Percentiles rank a stretch among this genome's conserved stretches.
Evolutionary conservation across 2,888 invertebrate species (phyloP).

Genomic region (Toxonevra muliebris): DNA sequence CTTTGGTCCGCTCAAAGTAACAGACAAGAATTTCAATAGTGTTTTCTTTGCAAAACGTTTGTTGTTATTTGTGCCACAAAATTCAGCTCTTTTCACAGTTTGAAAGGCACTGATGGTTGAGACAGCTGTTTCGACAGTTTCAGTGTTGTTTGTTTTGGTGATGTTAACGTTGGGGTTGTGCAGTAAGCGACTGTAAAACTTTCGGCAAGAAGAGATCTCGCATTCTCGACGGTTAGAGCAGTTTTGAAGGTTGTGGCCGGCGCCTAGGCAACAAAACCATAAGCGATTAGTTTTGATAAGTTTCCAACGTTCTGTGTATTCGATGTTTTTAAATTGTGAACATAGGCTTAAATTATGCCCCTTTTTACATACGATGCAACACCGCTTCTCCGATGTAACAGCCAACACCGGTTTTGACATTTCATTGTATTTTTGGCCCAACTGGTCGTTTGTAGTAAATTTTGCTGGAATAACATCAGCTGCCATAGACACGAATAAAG

Average conservation of each 20-base stretch:
- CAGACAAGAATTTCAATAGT: slow-evolving; percentile 6
- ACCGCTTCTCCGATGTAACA: background rate
- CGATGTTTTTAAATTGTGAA: background rate
- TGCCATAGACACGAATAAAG: slow-evolving; percentile 19
- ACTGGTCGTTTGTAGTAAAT: background rate
- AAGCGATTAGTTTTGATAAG: background rate
- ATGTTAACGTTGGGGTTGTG: background rate
- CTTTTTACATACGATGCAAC: background rate
- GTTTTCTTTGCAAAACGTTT: background rate
- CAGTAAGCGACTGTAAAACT: slow-evolving; percentile 2
- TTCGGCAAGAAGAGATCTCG: too few relatives aligned
- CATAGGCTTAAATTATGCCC: background rate
- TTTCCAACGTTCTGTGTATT: background rate
- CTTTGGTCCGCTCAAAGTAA: background rate
- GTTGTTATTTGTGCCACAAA: too few relatives aligned
- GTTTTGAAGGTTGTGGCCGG: too few relatives aligned
- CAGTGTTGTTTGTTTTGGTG: too few relatives aligned
- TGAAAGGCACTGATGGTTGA: background rate
- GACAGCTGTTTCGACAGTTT: slow-evolving; percentile 9
- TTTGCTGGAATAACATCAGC: background rate
- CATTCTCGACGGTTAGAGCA: too few relatives aligned
- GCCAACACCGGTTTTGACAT: background rate
- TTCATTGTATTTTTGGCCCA: background rate
- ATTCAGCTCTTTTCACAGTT: too few relatives aligned
- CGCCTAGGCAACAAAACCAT: too few relatives aligned